phyloP scores from a whole-genome alignment of 2,113 vertebrate genomes.

The Machaerirhynchus nigripectus region DNA sequence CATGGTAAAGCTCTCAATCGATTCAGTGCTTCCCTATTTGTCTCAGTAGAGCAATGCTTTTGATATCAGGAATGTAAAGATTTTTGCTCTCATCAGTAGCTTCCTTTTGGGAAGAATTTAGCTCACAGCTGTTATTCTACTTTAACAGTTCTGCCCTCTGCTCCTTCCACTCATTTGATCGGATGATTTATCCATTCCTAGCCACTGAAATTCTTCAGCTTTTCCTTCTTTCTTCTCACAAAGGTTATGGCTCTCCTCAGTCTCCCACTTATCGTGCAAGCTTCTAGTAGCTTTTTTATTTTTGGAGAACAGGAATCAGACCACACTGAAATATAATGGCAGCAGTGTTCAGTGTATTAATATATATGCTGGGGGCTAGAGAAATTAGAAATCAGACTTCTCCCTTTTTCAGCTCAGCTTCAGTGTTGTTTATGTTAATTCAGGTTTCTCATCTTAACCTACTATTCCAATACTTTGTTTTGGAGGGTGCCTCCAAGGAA shows the following conservation, averaged over 20 bases:
- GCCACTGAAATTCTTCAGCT: neutral
- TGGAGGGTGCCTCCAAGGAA: neutral
- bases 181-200: conserved; percentile 8
- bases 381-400: neutral
- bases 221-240: neutral
- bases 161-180: neutral
- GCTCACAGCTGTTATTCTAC: conserved; percentile 26
- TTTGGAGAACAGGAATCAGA: neutral
- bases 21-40: neutral
- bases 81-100: neutral
- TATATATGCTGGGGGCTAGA: neutral
- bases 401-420: neutral
- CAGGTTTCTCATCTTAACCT: neutral
- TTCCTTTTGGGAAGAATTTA: conserved; percentile 2
- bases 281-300: neutral
- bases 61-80: neutral
- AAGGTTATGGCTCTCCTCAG: neutral
- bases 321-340: neutral
- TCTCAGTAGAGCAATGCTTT: neutral
- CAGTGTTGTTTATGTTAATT: neutral
- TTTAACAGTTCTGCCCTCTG: neutral
- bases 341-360: neutral
- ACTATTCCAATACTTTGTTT: neutral
- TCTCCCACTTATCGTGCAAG: neutral
- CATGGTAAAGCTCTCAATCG: neutral